A percentile compares a stretch with the other conserved stretches of the same genome.
phyloP scores from a whole-genome alignment of 92 coral and sea anemone genomes.

The Palythoa caribaeorum region DNA sequence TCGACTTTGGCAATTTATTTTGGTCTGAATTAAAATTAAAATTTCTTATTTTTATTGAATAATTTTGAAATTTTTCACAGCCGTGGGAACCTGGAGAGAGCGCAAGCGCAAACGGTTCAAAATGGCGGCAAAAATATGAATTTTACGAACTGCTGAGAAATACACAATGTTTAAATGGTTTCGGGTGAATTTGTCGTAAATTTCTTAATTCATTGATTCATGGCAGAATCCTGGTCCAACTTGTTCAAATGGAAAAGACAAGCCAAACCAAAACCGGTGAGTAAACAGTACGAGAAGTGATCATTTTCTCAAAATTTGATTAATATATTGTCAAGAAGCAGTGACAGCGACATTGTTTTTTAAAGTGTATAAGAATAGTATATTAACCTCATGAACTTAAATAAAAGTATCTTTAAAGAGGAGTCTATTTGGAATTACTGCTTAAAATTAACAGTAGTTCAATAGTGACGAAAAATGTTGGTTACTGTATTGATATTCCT shows the following conservation, averaged over 20 bases:
- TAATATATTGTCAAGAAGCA: not conserved
- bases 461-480: no score
- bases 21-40: no score
- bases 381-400: no score
- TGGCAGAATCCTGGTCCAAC: conserved; percentile 83
- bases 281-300: not conserved
- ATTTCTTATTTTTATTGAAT: no score
- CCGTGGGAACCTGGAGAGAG: conserved; percentile 11
- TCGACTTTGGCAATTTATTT: no score
- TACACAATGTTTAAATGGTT: not conserved
- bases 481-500: no score
- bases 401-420: no score
- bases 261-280: conserved; percentile 76
- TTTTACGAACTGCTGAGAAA: not conserved
- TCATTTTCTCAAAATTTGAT: not conserved
- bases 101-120: conserved; percentile 41
- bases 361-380: no score
- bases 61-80: no score
- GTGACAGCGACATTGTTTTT: no score
- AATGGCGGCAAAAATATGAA: conserved; percentile 38
- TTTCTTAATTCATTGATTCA: conserved; percentile 2
- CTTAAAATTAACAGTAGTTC: no score
- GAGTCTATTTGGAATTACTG: no score
- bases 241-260: conserved; percentile 90
- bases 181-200: not conserved